Percentiles rank a stretch among this genome's conserved stretches.
Evolutionary conservation across 2,113 vertebrate genomes (phyloP).

Genomic region (Anolis carolinensis): DNA sequence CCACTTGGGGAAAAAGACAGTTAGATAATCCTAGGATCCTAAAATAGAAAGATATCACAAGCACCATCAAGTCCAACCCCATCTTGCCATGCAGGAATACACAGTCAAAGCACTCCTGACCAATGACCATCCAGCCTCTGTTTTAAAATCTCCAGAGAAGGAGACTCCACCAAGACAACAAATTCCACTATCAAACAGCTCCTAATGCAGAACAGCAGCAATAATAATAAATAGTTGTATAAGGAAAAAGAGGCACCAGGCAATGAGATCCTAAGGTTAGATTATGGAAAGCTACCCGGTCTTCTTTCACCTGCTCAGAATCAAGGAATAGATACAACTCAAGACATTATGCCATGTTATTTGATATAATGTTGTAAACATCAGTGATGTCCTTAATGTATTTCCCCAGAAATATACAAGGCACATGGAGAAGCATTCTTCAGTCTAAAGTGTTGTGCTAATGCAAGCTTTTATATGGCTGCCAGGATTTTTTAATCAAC

Average conservation of each 20-base stretch:
- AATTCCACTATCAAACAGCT: neutral
- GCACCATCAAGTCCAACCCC: no score
- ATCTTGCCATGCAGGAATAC: no score
- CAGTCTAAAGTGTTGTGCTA: neutral
- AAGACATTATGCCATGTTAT: neutral
- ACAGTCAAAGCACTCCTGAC: no score
- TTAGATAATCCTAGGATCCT: no score
- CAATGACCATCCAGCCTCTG: no score
- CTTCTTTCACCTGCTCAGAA: neutral
- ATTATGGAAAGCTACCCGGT: neutral
- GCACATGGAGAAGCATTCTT: neutral
- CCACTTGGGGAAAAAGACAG: no score
- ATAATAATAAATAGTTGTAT: neutral
- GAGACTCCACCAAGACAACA: no score
- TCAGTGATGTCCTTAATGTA: neutral
- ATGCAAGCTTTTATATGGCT: neutral
- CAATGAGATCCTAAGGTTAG: neutral
- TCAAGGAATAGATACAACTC: neutral
- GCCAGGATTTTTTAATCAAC: neutral
- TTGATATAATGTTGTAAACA: neutral
- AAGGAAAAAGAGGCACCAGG: neutral
- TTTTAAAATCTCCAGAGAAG: no score
- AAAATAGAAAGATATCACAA: no score
- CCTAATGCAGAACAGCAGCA: neutral
- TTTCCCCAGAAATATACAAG: neutral